Evolutionary conservation across 2,113 vertebrate genomes (phyloP).

Genomic region (Cyanoramphus novaezelandiae): DNA sequence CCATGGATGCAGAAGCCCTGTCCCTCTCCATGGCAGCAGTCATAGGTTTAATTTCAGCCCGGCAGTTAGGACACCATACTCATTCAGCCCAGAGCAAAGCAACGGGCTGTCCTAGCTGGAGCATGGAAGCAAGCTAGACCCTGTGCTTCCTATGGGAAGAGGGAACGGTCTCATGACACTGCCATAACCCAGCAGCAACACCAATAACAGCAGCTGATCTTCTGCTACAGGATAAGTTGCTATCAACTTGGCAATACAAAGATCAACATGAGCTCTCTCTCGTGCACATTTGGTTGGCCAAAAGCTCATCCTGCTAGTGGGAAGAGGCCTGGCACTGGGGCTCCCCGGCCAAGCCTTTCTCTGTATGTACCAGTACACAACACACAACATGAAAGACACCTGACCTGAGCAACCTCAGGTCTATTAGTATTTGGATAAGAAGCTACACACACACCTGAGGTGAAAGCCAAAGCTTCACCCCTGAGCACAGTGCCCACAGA

Average conservation of each 20-base stretch:
- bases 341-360: not conserved
- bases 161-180: accelerated
- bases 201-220: not conserved
- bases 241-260: not conserved
- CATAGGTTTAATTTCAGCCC: not conserved
- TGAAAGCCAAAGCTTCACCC: not conserved
- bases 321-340: accelerated
- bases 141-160: accelerated
- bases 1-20: accelerated
- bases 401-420: not conserved
- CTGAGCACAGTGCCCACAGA: accelerated
- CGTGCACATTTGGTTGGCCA: accelerated
- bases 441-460: accelerated
- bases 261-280: not conserved
- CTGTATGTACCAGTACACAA: accelerated
- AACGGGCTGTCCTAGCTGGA: not conserved
- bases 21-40: accelerated
- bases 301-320: accelerated
- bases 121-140: no score
- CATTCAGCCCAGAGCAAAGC: not conserved
- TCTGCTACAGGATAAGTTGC: accelerated
- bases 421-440: not conserved
- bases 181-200: not conserved
- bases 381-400: not conserved
- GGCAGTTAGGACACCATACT: no score